phyloP scores from a whole-genome alignment of 2,888 invertebrate genomes.

The Homarus gammarus region DNA sequence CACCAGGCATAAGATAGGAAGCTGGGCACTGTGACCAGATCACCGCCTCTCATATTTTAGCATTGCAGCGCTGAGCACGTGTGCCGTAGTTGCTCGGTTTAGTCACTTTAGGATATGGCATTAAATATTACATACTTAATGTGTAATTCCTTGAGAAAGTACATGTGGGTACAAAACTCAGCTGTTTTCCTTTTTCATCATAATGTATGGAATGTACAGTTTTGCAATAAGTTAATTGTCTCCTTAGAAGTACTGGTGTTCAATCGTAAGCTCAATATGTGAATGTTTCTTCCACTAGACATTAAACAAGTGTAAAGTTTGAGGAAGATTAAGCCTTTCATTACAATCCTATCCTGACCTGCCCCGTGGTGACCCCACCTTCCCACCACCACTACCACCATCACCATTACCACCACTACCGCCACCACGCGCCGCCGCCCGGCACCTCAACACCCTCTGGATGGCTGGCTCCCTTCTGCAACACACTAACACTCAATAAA shows the following conservation, averaged over 20 bases:
- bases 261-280: constrained; percentile 76
- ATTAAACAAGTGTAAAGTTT: constrained; percentile 76
- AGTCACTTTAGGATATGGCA: constrained; percentile 68
- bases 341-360: constrained; percentile 72
- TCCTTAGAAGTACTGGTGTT: constrained; percentile 67
- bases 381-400: constrained; percentile 45
- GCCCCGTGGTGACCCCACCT: constrained; percentile 49
- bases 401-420: constrained; percentile 50
- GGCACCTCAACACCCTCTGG: constrained; percentile 44
- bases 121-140: constrained; percentile 68
- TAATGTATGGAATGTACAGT: constrained; percentile 74
- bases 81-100: constrained; percentile 65
- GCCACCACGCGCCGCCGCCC: constrained; percentile 46
- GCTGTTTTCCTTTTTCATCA: constrained; percentile 62
- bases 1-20: constrained; percentile 27
- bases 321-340: constrained; percentile 76
- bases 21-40: constrained; percentile 66
- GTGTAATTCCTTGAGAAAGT: constrained; percentile 65
- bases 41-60: constrained; percentile 53
- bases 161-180: constrained; percentile 71
- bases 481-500: neutral
- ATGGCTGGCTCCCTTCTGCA: constrained; percentile 41
- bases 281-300: constrained; percentile 76
- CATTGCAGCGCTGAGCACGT: constrained; percentile 61
- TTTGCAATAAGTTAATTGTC: constrained; percentile 75